Conservation (phyloP, 2,113 vertebrate genomes). For the Chinchilla lanigera region DNA sequence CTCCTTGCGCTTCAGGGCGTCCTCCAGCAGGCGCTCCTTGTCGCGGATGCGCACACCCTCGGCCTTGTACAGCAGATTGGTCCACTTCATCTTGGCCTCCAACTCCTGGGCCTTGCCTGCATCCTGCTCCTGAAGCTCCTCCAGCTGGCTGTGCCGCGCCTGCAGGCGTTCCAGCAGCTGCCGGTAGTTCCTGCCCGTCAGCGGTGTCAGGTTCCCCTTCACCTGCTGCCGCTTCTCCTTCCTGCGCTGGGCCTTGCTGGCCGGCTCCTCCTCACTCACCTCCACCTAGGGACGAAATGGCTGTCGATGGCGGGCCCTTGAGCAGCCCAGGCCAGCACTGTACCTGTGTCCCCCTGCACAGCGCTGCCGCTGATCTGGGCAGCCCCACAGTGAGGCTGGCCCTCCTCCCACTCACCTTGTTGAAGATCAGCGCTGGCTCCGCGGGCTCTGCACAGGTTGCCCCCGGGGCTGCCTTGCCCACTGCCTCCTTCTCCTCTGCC, state of each 20-base stretch:
- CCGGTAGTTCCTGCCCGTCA: conserved; percentile 95
- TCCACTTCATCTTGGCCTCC: conserved; percentile 94
- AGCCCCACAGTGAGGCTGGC: neutral
- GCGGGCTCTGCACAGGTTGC: conserved; percentile 45
- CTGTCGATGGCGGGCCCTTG: neutral
- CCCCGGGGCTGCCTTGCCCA: neutral
- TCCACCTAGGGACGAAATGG: conserved; percentile 81
- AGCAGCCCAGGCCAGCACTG: neutral
- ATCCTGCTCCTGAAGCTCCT: conserved; percentile 90
- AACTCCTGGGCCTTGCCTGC: conserved; percentile 88
- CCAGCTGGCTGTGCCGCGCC: conserved; percentile 89
- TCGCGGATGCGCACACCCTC: conserved; percentile 95
- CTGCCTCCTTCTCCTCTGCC: neutral
- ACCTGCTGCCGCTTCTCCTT: conserved; percentile 88
- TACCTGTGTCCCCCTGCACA: neutral
- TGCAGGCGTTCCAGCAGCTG: conserved; percentile 94
- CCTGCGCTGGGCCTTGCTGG: conserved; percentile 87
- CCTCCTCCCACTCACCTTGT: conserved; percentile 76
- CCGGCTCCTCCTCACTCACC: conserved; percentile 85
- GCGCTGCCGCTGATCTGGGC: too few species aligned
- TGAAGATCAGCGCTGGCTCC: conserved; percentile 89
- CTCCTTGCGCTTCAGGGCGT: conserved; percentile 94
- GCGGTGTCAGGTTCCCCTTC: conserved; percentile 93
- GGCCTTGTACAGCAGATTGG: conserved; percentile 93
- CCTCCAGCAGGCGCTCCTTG: conserved; percentile 89